Base-by-base conservation (phyloP, 2,113 vertebrate genomes). In the Aplodontia rufa region DNA sequence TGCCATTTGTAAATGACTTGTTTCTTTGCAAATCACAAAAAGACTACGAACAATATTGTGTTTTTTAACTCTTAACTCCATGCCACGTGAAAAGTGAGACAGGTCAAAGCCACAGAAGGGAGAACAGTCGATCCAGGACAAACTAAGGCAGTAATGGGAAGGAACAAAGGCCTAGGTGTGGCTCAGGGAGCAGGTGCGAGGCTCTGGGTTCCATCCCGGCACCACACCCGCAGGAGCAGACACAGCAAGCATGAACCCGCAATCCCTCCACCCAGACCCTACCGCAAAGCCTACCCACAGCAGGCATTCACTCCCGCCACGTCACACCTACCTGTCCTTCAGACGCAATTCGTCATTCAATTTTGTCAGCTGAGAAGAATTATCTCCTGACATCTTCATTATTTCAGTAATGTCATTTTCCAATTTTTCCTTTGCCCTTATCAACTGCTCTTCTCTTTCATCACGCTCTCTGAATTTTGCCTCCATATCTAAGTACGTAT, bases 311-410 rank as follows among this genome's bases (percentile, higher is more conserved):
- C 20, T 53, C 5, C 19, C 49, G 16, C 13, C 68, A 66, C 4
- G 35, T 0, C 64, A 49, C 0, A 69, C 74, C 3, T 97, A 99
- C 99, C 99, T 99, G 96, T 99, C 99, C 98, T 99, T 99, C 85
- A 98, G 97, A 14, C 98, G 98, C 45, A 99, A 98, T 49, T 99
- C 99, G 24, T 99, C 98, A 0, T 99, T 99, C 99, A 99, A 99
- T 97, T 98, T 99, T 1, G 98, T 99, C 58, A 99, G 98, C 97
- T 99, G 99, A 88, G 98, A 98, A 95, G 99, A 99, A 98, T 98
- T 99, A 96, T 99, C 99, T 90, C 99, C 99, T 1, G 99, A 99
- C 19, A 99, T 99, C 95, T 98, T 99, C 97, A 99, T 99, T 98
- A 99, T 99, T 89, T 99, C 99, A 13, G 98, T 98, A 85, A 99